These are phyloP conservation scores for Tapirus terrestris DNA, from an alignment of 2,113 vertebrate species.

Conservation along the genomic window DNA sequence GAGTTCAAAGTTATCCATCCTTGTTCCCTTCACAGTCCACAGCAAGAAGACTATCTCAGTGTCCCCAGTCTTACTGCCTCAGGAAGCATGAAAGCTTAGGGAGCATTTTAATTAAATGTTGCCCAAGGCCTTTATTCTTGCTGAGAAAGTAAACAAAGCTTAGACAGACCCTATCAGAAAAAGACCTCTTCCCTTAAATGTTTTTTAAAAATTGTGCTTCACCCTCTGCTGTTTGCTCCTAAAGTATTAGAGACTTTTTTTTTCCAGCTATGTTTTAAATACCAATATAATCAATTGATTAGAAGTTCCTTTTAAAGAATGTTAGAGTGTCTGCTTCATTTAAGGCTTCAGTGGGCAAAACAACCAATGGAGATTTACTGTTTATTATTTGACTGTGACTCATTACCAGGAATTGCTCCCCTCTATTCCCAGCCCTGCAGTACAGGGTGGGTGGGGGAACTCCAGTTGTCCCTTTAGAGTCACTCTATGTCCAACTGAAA, in stretches of 20 bases:
- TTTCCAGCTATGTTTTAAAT: constrained; percentile 37
- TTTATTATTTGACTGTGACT: not conserved
- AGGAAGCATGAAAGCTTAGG: constrained; percentile 67
- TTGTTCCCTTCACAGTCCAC: not conserved
- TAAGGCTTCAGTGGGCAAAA: not conserved
- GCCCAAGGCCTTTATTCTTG: constrained; percentile 67
- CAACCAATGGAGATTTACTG: not conserved
- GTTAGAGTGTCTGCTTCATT: not conserved
- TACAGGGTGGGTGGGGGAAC: not conserved
- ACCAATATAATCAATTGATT: not conserved
- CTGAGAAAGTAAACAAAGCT: constrained; percentile 74
- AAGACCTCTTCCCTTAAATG: constrained; percentile 9
- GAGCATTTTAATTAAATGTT: constrained; percentile 78
- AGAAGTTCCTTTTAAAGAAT: not conserved
- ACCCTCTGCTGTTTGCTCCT: not conserved
- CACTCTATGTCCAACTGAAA: not conserved
- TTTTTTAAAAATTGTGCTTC: constrained; percentile 45
- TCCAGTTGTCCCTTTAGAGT: not conserved
- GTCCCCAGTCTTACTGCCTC: constrained; percentile 13
- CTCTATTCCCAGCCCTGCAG: accelerated
- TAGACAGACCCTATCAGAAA: constrained; percentile 10
- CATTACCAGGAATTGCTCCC: not conserved
- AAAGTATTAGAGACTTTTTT: not conserved
- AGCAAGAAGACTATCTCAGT: constrained; percentile 34
- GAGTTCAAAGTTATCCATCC: constrained; percentile 33